phyloP scores from a whole-genome alignment of 2,888 invertebrate species.

The Napeogenes inachia region DNA sequence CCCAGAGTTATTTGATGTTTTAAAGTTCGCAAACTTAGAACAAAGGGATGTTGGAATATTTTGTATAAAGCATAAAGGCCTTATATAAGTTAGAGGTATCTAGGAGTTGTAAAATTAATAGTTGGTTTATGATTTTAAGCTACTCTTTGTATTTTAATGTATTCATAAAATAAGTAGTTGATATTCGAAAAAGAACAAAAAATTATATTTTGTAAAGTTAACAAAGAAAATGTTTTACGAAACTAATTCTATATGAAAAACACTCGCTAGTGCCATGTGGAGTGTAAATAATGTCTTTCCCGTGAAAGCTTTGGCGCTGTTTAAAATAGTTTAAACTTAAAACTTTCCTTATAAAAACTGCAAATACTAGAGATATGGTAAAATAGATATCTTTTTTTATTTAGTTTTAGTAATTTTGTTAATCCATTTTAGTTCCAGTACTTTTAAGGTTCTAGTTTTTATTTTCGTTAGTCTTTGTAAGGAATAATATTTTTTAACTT shows the following conservation, averaged over 20 bases:
- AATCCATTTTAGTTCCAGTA: too few species aligned
- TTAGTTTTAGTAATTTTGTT: too few species aligned
- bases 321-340: background rate
- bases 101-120: background rate
- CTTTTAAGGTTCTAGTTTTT: too few species aligned
- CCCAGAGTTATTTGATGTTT: background rate
- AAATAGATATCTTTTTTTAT: too few species aligned
- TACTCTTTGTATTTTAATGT: background rate
- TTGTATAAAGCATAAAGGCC: background rate
- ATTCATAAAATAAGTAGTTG: background rate
- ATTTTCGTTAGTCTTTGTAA: too few species aligned
- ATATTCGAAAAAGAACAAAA: too few species aligned
- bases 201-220: background rate
- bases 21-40: conserved; percentile 4
- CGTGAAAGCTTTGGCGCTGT: background rate
- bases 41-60: background rate
- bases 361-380: too few species aligned
- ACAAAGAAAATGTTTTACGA: background rate
- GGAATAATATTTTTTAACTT: too few species aligned
- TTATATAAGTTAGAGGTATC: background rate
- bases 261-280: background rate
- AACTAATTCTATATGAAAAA: background rate
- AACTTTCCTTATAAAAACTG: too few species aligned
- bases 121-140: too few species aligned
- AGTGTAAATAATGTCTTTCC: background rate